These are phyloP conservation scores for Lochmaea crataegi DNA, from an alignment of 2,888 invertebrate genomes.

Conservation along the genomic window DNA sequence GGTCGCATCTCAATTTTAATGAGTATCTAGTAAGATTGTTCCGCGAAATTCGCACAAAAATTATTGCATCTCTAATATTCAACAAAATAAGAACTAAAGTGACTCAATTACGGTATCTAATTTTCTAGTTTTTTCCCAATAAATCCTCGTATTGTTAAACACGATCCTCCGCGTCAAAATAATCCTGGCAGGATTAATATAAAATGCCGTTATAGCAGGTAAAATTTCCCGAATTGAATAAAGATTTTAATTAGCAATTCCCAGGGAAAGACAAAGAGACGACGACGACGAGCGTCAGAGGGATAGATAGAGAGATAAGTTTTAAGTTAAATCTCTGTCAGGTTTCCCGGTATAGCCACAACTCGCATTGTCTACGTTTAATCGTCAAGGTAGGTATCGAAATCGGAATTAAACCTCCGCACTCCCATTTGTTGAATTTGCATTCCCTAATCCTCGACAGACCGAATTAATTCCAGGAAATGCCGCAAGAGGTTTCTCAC, in stretches of 20 bases:
- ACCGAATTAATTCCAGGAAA: slow-evolving; percentile 44
- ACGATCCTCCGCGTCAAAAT: too few species aligned
- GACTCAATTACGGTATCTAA: too few species aligned
- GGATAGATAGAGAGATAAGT: background rate
- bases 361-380: slow-evolving; percentile 26
- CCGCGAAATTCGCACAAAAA: too few species aligned
- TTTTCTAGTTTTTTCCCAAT: too few species aligned
- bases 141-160: too few species aligned
- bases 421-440: slow-evolving; percentile 44
- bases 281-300: background rate
- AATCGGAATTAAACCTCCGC: slow-evolving; percentile 38
- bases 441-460: slow-evolving; percentile 44
- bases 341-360: slow-evolving; percentile 19
- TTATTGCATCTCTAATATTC: too few species aligned
- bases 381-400: slow-evolving; percentile 29
- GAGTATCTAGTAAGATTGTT: too few species aligned
- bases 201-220: background rate
- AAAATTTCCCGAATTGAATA: slow-evolving; percentile 14
- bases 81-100: too few species aligned
- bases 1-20: too few species aligned
- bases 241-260: slow-evolving; percentile 15
- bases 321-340: slow-evolving; percentile 18
- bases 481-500: slow-evolving; percentile 21
- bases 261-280: background rate
- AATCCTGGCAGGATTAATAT: background rate